Evolutionary conservation across 2,113 vertebrate species (phyloP), one percentile per base, ranked within the genome.

Genomic region (Onychostruthus taczanowskii): DNA sequence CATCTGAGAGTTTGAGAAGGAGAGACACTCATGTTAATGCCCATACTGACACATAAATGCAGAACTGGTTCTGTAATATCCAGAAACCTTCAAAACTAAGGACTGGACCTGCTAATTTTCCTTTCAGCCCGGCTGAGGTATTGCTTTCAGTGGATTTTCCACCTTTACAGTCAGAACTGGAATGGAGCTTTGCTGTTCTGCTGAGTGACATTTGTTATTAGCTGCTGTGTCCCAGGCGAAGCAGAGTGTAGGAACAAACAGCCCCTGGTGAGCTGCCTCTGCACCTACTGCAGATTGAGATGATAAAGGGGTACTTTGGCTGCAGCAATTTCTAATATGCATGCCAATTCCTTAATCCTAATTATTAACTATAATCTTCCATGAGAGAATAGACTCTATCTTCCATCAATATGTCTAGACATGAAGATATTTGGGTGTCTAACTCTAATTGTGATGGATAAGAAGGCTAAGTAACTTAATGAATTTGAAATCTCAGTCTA

Each of bases 331-430:
- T 88, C 63, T 88, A 63, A 53, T 59, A 73, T 47, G 43, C 39
- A 80, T 63, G 64, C 23, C 39, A 73, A 59, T 63, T 27, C 26
- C 24, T 88, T 93, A 88, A 92, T 90, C 72, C 79, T 80, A 90
- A 86, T 94, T 92, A 93, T 90, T 85, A 93, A 83, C 67, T 50
- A 26, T 70, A 83, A 93, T 88, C 67, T 94, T 90, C 72, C 43
- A 63, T 14, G 39, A 70, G 39, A 85, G 12, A 92, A 77, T 13
- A 88, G 41, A 77, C 61, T 70, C 11, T 62, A 37, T 39, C 46
- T 73, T 80, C 46, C 82, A 92, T 92, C 92, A 53, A 73, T 90
- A 77, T 2, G 63, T 90, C 90, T 94, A 96, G 85, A 96, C 90
- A 62, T 21, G 35, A 61, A 90, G 79, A 69, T 69, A 63, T 67